Evolutionary conservation across 92 coral and sea anemone species (phyloP).

Genomic region (Anthopleura xanthogrammica): DNA sequence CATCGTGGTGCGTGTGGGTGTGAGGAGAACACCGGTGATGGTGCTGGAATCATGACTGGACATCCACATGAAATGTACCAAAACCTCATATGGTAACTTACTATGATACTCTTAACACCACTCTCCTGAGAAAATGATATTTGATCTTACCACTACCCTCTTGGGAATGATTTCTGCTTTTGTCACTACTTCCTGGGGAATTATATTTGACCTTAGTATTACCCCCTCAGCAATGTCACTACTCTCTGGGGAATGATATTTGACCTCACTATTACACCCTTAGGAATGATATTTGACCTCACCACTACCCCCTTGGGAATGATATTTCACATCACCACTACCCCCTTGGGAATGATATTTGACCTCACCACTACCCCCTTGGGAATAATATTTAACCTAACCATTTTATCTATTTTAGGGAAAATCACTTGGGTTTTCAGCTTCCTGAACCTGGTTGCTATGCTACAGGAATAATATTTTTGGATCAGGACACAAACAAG

Average conservation of each 20-base stretch:
- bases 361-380: not conserved
- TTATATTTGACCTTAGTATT: too few relatives aligned
- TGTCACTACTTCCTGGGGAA: not conserved
- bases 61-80: slow-evolving; percentile 88
- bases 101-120: too few relatives aligned
- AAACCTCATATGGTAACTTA: slow-evolving; percentile 46
- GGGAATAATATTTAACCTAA: not conserved
- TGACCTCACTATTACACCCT: not conserved
- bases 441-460: slow-evolving; percentile 82
- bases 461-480: slow-evolving; percentile 85
- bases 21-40: slow-evolving; percentile 94
- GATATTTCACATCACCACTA: not conserved
- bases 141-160: too few relatives aligned
- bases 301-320: not conserved
- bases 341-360: not conserved
- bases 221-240: not conserved
- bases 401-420: slow-evolving; percentile 33
- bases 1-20: slow-evolving; percentile 97
- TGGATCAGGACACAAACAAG: slow-evolving; percentile 78
- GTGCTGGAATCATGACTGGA: slow-evolving; percentile 96
- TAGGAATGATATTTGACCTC: not conserved
- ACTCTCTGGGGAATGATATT: not conserved
- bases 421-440: slow-evolving; percentile 62
- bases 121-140: not conserved
- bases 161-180: not conserved